Percentiles rank a stretch among this genome's conserved stretches.
These are phyloP conservation scores for Hydrophis major DNA, from an alignment of 2,797 vertebrate genomes.

Conservation along the genomic window DNA sequence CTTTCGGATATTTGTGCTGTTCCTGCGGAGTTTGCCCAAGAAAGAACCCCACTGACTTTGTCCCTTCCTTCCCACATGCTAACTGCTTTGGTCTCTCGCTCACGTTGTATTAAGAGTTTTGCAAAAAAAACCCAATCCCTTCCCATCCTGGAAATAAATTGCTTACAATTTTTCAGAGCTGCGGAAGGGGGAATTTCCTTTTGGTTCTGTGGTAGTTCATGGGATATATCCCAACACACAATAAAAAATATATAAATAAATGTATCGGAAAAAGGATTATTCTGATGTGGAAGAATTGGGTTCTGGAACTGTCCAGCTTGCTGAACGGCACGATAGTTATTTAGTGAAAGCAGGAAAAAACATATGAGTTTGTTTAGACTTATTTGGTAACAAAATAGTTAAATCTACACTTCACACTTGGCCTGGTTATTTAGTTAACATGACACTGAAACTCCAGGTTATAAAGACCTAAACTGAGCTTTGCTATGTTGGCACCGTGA, in stretches of 20 bases:
- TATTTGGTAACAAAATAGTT: neutral
- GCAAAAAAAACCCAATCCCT: neutral
- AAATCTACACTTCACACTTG: neutral
- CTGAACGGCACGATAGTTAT: neutral
- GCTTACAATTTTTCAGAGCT: neutral
- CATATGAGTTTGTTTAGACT: neutral
- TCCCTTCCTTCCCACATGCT: neutral
- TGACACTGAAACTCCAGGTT: neutral
- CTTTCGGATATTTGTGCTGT: neutral
- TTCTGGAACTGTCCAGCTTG: neutral
- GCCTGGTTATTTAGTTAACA: neutral
- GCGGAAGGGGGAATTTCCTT: neutral
- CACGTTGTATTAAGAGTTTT: neutral
- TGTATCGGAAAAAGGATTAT: neutral
- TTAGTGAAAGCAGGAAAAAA: neutral
- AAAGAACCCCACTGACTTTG: neutral
- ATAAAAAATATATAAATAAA: neutral
- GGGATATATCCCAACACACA: neutral
- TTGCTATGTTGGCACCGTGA: neutral
- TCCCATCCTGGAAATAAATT: neutral
- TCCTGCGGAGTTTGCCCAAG: neutral
- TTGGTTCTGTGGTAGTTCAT: neutral
- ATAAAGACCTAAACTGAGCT: neutral
- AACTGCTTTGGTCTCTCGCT: neutral
- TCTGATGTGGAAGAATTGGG: neutral